Evolutionary conservation across 2,113 vertebrate genomes (phyloP), one percentile per base, ranked within the genome.

Genomic region (Trematocara marginatum): DNA sequence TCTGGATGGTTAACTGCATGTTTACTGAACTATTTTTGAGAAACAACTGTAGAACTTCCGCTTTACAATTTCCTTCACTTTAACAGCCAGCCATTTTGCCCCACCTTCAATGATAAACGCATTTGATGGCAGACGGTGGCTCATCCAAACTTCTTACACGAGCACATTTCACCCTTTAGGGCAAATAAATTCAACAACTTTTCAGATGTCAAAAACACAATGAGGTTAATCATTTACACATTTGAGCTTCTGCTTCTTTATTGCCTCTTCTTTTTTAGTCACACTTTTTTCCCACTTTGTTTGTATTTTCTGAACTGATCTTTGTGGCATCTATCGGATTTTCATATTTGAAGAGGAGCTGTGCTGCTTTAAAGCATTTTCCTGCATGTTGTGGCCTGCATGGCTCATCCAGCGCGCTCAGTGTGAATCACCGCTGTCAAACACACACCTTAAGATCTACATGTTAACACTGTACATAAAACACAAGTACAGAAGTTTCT

Each of bases 361-460:
- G 56, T 53, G 61, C 82, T 35, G 61, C 84, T 31, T 40, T 35
- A 3, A 74, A 76, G 88, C 79, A 76, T 88, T 85, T 91, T n/a
- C 69, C 47, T 78, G 79, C 94, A 82, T 87, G 94, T 93, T 80
- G 86, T 81, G 85, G 87, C 92, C 86, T 90, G 93, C 79, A 40
- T 6, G 40, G 26, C 57, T 66, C 79, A 7, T 34, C 69, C 61
- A 80, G 54, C 56, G 20, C 34, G n/a, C 66, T 87, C 51, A 15
- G 6, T 86, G 53, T 87, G 76, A 83, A 83, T 79, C 92, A 86
- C 56, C 18, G n/a, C 88, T 84, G 82, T 91, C 90, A 92, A 83
- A 86, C 38, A 79, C 79, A 88, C 52, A 23, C 81, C 80, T 71
- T 18, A 66, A 79, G 47, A 52, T 47, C 29, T 31, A 38, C 54